phyloP scores from a whole-genome alignment of 2,113 vertebrate species.

The Edolisoma coerulescens region DNA sequence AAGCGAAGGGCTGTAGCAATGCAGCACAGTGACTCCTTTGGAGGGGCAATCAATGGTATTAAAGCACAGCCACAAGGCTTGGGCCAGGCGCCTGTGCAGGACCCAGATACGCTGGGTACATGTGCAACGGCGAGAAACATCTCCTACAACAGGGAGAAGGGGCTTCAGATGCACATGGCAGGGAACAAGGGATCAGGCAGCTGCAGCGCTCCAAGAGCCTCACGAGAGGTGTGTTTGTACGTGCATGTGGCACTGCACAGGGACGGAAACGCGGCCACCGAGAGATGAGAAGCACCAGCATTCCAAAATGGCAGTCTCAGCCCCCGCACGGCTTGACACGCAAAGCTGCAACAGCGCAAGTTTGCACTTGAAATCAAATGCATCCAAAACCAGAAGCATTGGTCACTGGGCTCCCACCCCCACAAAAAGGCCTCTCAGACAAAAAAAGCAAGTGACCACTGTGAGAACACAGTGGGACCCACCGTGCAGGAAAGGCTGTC shows the following conservation, averaged over 20 bases:
- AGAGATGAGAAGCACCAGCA: rapidly evolving
- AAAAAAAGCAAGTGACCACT: background rate
- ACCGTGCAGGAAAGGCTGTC: background rate
- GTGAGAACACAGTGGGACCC: background rate
- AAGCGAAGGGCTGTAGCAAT: background rate
- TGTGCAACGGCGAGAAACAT: rapidly evolving
- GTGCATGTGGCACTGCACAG: rapidly evolving
- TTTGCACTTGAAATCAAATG: background rate
- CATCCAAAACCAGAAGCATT: background rate
- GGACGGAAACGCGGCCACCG: rapidly evolving
- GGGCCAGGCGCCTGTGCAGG: background rate
- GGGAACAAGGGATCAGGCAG: background rate
- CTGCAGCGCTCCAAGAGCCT: rapidly evolving
- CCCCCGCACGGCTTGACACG: rapidly evolving
- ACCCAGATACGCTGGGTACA: rapidly evolving
- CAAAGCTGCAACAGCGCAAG: background rate
- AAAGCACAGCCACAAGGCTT: background rate
- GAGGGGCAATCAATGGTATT: background rate
- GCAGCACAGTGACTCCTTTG: background rate
- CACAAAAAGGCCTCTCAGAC: background rate
- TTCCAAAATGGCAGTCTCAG: background rate
- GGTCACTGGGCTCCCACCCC: background rate
- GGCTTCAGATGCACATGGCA: background rate
- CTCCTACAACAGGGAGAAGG: background rate
- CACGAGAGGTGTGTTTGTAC: rapidly evolving